Percentiles rank a stretch among this genome's conserved stretches.
Evolutionary conservation across 2,113 vertebrate genomes (phyloP).

Genomic region (Ophiodon elongatus): DNA sequence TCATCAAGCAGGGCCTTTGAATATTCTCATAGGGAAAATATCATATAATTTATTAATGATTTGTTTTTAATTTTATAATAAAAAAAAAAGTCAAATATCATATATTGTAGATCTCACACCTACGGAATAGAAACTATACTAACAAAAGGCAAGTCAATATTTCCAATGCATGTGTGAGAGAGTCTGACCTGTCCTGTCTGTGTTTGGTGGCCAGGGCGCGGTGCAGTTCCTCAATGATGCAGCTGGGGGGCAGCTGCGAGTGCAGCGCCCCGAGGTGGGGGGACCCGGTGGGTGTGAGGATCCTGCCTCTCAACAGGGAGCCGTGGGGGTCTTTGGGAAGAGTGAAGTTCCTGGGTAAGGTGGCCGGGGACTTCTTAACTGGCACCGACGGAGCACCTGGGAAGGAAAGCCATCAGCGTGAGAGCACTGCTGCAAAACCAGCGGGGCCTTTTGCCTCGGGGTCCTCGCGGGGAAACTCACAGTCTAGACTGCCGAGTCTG

Average conservation of each 20-base stretch:
- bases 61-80: not conserved
- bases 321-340: constrained; percentile 86
- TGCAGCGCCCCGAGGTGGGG: constrained; percentile 90
- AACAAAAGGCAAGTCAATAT: not conserved
- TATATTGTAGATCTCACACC: not conserved
- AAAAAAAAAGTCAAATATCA: not conserved
- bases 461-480: constrained; percentile 64
- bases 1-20: not conserved
- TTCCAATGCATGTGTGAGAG: not conserved
- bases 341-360: constrained; percentile 86
- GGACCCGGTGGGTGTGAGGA: constrained; percentile 91
- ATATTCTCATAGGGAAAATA: not conserved
- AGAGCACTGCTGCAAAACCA: not conserved
- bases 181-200: constrained; percentile 92
- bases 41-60: not conserved
- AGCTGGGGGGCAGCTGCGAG: constrained; percentile 92
- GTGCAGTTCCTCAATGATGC: constrained; percentile 97
- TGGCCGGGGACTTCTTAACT: constrained; percentile 87
- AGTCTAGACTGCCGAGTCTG: constrained; percentile 83
- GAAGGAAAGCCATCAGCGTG: not conserved
- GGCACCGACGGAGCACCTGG: constrained; percentile 78
- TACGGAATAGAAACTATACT: not conserved
- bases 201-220: constrained; percentile 95
- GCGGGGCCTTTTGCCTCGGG: fast-evolving
- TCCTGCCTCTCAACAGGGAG: constrained; percentile 85